Evolutionary conservation across 1,140 invertebrate genomes (phyloP).

Genomic region (Drosophila aff.): DNA sequence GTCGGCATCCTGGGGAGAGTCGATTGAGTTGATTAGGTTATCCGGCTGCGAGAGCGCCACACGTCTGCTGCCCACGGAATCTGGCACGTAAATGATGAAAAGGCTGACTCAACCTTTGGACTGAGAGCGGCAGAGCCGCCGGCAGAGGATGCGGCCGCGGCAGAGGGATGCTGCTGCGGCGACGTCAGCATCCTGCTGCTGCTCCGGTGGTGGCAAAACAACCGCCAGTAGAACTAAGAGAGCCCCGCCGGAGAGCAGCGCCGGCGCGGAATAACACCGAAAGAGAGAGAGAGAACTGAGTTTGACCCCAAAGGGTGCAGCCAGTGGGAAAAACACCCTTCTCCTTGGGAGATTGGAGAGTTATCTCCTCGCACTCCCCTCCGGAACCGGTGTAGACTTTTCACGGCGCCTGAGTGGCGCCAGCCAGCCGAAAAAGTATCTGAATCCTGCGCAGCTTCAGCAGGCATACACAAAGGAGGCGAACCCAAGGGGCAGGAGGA

Average conservation of each 20-base stretch:
- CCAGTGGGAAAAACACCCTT: conserved; percentile 38
- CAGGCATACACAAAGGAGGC: conserved; percentile 1
- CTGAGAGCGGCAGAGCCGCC: conserved; percentile 33
- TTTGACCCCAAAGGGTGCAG: conserved; percentile 67
- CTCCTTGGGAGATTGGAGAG: conserved; percentile 8
- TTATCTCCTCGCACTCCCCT: conserved; percentile 8
- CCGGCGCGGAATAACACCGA: conserved; percentile 43
- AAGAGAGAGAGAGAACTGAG: conserved; percentile 10
- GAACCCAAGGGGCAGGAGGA: background rate
- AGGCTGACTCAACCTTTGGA: conserved; percentile 34
- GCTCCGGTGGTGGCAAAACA: conserved; percentile 27
- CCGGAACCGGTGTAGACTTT: conserved; percentile 34
- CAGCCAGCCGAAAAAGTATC: conserved; percentile 48
- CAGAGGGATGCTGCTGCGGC: conserved; percentile 67
- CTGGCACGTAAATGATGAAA: conserved; percentile 73
- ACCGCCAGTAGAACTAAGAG: conserved; percentile 4
- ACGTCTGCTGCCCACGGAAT: conserved; percentile 68
- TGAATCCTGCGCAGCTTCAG: conserved; percentile 66
- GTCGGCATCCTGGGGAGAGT: conserved; percentile 46
- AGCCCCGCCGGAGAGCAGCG: conserved; percentile 29
- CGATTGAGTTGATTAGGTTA: background rate
- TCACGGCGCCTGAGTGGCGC: conserved; percentile 62
- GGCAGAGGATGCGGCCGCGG: conserved; percentile 20
- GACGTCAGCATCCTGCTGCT: conserved; percentile 53
- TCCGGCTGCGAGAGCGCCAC: conserved; percentile 31